Evolutionary conservation across 2,797 vertebrate genomes (phyloP).

Genomic region (Sarcoramphus papa): DNA sequence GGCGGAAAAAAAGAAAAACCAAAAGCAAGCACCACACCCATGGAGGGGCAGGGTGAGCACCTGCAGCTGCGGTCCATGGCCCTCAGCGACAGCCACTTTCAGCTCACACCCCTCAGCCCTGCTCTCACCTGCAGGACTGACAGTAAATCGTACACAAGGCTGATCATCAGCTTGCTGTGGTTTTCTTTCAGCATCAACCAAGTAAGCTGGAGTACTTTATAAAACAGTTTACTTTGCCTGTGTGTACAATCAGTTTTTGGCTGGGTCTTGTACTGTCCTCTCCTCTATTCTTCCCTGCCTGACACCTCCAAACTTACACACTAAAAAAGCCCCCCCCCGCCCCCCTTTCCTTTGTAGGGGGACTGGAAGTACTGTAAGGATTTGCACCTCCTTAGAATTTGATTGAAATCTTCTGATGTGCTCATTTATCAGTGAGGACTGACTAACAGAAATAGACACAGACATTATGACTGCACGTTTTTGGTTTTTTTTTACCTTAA

Average conservation of each 20-base stretch:
- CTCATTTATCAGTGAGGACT: background rate
- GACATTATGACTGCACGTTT: fast-evolving
- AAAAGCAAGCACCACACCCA: background rate
- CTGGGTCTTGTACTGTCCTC: background rate
- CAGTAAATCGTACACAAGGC: background rate
- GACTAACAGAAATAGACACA: background rate
- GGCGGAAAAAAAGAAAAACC: background rate
- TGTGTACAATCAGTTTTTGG: background rate
- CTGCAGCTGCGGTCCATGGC: background rate
- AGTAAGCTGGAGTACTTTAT: background rate
- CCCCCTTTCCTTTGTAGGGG: background rate
- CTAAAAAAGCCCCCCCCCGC: no score
- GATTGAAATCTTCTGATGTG: background rate
- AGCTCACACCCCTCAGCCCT: background rate
- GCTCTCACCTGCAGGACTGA: background rate
- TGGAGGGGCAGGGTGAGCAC: background rate
- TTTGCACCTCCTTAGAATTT: background rate
- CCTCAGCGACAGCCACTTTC: background rate
- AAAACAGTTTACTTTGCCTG: background rate
- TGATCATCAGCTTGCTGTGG: background rate
- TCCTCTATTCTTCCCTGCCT: background rate
- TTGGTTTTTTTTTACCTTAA: background rate
- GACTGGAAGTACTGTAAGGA: background rate
- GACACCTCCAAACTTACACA: background rate
- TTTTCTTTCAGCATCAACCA: background rate